phyloP scores from a whole-genome alignment of 2,113 vertebrate genomes.

The Xenus cinereus region DNA sequence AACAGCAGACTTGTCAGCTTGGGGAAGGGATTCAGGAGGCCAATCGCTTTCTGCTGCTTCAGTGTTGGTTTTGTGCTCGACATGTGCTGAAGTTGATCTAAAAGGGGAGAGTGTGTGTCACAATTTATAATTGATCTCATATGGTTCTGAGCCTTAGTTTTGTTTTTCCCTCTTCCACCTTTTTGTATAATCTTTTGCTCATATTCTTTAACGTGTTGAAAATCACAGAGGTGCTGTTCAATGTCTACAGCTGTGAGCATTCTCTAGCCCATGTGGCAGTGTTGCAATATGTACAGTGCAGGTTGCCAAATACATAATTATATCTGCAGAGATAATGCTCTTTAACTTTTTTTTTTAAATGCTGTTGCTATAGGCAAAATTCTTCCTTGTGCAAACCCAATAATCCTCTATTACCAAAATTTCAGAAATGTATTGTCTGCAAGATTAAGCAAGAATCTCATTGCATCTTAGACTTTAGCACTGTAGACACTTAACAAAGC shows the following conservation, averaged over 20 bases:
- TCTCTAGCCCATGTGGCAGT: background rate
- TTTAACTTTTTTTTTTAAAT: background rate
- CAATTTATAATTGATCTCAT: background rate
- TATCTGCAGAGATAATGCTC: constrained; percentile 37
- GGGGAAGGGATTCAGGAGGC: background rate
- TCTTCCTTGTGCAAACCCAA: constrained; percentile 16
- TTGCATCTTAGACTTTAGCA: background rate
- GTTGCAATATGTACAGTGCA: background rate
- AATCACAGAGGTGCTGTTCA: background rate
- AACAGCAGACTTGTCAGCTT: background rate
- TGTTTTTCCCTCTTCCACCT: background rate
- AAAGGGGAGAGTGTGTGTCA: background rate
- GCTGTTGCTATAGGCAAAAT: constrained; percentile 46
- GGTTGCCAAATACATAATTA: constrained; percentile 1
- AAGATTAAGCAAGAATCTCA: constrained; percentile 32
- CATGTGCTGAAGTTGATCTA: background rate
- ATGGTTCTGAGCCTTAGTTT: background rate
- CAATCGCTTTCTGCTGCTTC: background rate
- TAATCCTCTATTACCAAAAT: constrained; percentile 18
- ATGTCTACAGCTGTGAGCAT: background rate
- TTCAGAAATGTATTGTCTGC: constrained; percentile 26
- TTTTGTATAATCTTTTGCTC: background rate
- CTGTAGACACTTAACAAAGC: constrained; percentile 17
- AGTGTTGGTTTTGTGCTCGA: background rate
- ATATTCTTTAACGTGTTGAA: background rate